A percentile compares a stretch with the other conserved stretches of the same genome.
Conservation (phyloP, 2,113 vertebrate species). For the Megaptera novaeangliae region DNA sequence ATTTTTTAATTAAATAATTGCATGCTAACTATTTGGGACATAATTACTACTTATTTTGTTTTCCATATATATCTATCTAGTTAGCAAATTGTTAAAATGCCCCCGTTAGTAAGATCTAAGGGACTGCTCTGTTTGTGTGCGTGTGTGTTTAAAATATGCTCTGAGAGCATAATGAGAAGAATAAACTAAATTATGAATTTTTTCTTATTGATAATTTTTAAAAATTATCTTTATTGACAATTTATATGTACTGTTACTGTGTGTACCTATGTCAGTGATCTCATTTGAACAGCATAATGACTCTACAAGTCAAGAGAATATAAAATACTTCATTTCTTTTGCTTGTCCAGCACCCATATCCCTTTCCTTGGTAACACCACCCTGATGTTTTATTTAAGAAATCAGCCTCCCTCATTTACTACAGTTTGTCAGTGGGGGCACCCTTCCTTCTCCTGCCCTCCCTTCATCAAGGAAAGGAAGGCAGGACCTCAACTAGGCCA, state of each 20-base stretch:
- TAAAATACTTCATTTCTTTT: not conserved
- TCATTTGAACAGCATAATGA: not conserved
- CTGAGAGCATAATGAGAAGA: not conserved
- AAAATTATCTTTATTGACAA: not conserved
- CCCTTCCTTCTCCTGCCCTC: not conserved
- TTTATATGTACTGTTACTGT: not conserved
- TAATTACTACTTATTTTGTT: slow-evolving; percentile 42
- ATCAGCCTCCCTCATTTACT: not conserved
- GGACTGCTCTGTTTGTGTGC: not conserved
- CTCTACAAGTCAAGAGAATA: not conserved
- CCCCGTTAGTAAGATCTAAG: not conserved
- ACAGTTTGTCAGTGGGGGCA: not conserved
- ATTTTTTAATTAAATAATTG: slow-evolving; percentile 63
- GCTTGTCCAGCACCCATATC: not conserved
- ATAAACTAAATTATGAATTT: not conserved
- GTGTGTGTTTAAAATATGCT: not conserved
- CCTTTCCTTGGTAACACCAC: not conserved
- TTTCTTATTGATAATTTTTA: not conserved
- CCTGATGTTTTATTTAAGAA: not conserved
- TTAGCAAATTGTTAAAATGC: slow-evolving; percentile 13
- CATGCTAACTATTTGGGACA: slow-evolving; percentile 51
- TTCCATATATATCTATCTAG: not conserved
- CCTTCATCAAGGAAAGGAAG: not conserved
- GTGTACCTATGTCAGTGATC: not conserved
- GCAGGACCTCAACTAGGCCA: not conserved